A percentile compares a stretch with the other conserved stretches of the same genome.
phyloP scores from a whole-genome alignment of 2,888 invertebrate species.

The Nemotelus nigrinus region DNA sequence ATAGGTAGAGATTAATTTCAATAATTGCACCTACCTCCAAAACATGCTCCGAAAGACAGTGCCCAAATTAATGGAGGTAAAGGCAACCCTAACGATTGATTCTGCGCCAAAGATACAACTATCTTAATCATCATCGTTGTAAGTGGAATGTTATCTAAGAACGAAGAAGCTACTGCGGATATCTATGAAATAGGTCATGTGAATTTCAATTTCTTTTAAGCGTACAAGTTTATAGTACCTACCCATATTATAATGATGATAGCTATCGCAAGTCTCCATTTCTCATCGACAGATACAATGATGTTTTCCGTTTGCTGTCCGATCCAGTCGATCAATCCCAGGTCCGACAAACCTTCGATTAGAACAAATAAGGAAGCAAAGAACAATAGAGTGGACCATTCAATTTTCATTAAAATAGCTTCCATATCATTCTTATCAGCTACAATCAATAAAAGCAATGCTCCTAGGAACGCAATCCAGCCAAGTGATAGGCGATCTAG shows the following conservation, averaged over 20 bases:
- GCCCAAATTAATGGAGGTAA: constrained; percentile 87
- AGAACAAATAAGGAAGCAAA: constrained; percentile 64
- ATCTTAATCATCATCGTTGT: constrained; percentile 92
- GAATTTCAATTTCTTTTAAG: not conserved
- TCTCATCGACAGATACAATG: constrained; percentile 73
- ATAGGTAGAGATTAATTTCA: too few relatives aligned
- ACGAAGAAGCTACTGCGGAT: constrained; percentile 86
- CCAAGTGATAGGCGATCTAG: constrained; percentile 80
- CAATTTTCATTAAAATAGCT: constrained; percentile 61
- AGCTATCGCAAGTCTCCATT: constrained; percentile 74
- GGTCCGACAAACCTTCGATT: constrained; percentile 74
- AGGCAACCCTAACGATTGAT: constrained; percentile 75
- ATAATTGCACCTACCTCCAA: constrained; percentile 72
- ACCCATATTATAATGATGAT: constrained; percentile 85
- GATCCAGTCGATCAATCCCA: constrained; percentile 84
- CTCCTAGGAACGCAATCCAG: constrained; percentile 87
- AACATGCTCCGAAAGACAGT: constrained; percentile 85
- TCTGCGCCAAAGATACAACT: constrained; percentile 75
- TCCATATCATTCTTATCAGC: constrained; percentile 70
- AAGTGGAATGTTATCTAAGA: constrained; percentile 91
- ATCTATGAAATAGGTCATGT: constrained; percentile 67
- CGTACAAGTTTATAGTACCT: constrained; percentile 48
- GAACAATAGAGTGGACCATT: constrained; percentile 64
- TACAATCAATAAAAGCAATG: constrained; percentile 78
- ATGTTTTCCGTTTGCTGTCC: constrained; percentile 76